Percentiles rank a stretch among this genome's conserved stretches.
Conservation (phyloP, 2,888 invertebrate species). For the Plagodis dolabraria region DNA sequence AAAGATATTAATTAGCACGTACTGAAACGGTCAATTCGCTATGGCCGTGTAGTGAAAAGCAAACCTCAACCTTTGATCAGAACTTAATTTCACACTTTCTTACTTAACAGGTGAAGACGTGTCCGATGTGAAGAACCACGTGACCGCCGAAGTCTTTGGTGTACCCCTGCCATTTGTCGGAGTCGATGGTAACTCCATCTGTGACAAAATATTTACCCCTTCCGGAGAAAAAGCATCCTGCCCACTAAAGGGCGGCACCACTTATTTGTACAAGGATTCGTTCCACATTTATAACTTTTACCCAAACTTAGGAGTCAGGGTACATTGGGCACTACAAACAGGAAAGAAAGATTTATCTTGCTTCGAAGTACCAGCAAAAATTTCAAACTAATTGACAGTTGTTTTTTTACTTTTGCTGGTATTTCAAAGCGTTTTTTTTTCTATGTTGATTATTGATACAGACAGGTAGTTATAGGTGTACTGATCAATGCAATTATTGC, state of each 20-base stretch:
- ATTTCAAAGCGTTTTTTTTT: too few relatives aligned
- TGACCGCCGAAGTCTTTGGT: conserved; percentile 86
- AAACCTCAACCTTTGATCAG: too few relatives aligned
- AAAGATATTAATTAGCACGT: too few relatives aligned
- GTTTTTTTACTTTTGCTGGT: too few relatives aligned
- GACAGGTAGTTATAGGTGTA: too few relatives aligned
- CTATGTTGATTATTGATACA: too few relatives aligned
- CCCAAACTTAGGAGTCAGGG: conserved; percentile 79
- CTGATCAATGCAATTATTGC: too few relatives aligned
- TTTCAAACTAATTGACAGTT: conserved; percentile 43
- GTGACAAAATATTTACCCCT: conserved; percentile 84
- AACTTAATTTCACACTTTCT: too few relatives aligned
- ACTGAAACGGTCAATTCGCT: too few relatives aligned
- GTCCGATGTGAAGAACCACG: conserved; percentile 82
- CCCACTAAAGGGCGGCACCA: conserved; percentile 87
- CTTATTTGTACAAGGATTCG: conserved; percentile 88
- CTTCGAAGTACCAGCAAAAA: conserved; percentile 89
- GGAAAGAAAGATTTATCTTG: conserved; percentile 81
- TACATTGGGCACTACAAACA: conserved; percentile 86
- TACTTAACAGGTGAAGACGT: conserved; percentile 80
- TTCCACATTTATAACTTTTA: conserved; percentile 83
- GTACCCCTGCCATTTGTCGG: conserved; percentile 90
- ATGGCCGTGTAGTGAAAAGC: too few relatives aligned
- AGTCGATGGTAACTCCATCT: conserved; percentile 89
- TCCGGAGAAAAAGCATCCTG: conserved; percentile 86